Conservation (phyloP, 2,797 vertebrate species). For the Microchirus variegatus region DNA sequence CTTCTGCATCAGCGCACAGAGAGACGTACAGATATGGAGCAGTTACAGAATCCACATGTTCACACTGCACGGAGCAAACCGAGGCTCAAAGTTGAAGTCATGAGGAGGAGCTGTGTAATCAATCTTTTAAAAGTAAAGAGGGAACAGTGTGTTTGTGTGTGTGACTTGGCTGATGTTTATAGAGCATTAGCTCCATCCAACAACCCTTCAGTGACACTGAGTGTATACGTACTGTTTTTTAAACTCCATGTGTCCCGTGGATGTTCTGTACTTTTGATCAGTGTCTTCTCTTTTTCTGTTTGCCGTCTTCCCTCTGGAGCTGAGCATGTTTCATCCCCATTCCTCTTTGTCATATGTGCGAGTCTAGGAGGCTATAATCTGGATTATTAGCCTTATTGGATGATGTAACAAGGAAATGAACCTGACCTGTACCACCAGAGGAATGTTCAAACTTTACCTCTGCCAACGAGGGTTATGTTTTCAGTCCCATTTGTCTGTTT, state of each 20-base stretch:
- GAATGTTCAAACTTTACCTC: too few species aligned
- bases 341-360: neutral
- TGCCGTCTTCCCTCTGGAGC: neutral
- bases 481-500: too few species aligned
- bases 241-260: neutral
- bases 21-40: slow-evolving; percentile 8
- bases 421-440: neutral
- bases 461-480: too few species aligned
- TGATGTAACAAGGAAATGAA: neutral
- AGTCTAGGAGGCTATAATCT: neutral
- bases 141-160: slow-evolving; percentile 3
- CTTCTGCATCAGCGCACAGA: neutral
- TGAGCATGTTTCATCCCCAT: neutral
- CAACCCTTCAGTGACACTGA: slow-evolving; percentile 1
- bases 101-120: slow-evolving; percentile 6
- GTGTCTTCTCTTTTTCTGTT: neutral
- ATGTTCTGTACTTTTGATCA: neutral
- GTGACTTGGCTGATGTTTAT: slow-evolving; percentile 21
- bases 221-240: too few species aligned
- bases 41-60: slow-evolving; percentile 23
- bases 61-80: slow-evolving; percentile 1
- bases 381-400: neutral
- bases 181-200: slow-evolving; percentile 20
- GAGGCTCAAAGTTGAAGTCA: slow-evolving; percentile 8
- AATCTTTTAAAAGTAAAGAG: slow-evolving; percentile 18